Conservation (phyloP, 2,888 invertebrate species). For the Amiota mariae region DNA sequence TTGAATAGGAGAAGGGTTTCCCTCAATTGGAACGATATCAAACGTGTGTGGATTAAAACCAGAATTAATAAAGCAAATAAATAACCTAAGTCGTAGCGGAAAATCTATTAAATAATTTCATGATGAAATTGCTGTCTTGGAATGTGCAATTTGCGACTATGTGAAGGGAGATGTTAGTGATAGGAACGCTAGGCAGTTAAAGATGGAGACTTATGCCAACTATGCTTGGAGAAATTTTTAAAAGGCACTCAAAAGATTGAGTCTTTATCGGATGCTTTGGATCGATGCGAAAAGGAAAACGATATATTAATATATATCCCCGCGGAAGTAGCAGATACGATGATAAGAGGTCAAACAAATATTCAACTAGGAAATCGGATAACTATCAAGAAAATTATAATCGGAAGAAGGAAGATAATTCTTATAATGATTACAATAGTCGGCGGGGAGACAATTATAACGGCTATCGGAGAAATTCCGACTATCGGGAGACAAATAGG, state of each 20-base stretch:
- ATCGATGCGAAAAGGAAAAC: background rate
- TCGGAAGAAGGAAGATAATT: too few relatives aligned
- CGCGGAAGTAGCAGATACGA: background rate
- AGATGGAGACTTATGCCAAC: background rate
- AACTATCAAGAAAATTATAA: too few relatives aligned
- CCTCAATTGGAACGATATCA: background rate
- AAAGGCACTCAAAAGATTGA: background rate
- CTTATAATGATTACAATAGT: too few relatives aligned
- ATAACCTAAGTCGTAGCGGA: too few relatives aligned
- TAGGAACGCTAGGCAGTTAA: background rate
- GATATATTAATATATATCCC: background rate
- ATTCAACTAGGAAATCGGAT: too few relatives aligned
- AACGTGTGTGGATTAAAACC: background rate
- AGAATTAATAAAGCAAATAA: background rate
- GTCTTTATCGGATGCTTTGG: background rate
- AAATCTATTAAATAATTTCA: too few relatives aligned
- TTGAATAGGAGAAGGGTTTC: background rate
- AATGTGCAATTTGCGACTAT: too few relatives aligned
- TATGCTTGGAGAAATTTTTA: background rate
- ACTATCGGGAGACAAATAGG: too few relatives aligned
- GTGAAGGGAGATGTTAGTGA: background rate
- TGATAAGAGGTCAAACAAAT: background rate
- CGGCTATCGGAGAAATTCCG: too few relatives aligned
- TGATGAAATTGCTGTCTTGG: too few relatives aligned
- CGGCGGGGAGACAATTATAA: too few relatives aligned